Base-by-base conservation (phyloP, 1,140 invertebrate species). In the Mamestra configurata region DNA sequence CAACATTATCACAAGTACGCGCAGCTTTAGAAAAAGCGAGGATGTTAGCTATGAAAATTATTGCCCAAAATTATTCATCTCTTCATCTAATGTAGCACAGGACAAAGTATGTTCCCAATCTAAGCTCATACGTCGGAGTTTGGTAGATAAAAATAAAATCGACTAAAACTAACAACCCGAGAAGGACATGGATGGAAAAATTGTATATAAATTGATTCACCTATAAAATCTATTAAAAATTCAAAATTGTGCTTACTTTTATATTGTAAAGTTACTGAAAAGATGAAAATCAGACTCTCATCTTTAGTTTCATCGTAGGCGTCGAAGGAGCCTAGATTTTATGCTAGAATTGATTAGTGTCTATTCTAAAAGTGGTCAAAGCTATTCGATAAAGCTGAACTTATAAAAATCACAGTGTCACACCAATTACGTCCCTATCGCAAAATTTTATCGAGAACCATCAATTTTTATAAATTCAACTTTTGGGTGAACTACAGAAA, bases 401-500 rank as follows among this genome's bases (percentile, higher is more conserved):
- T 79, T 35, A 75, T 80, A 77, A 79, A 81, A 81, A 76, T 64
- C 10, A 24, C 53, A 22, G 55, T 66, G 4, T 22, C 7, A 37
- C 51, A 79, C 5, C 53, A 59, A 31, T 40, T 40, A 4, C n/a
- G 24, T 46, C 61, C 18, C 49, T 51, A 11, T 22, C 13, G 20
- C 24, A 55, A 27, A 75, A 75, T 24, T 22, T 46, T n/a, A 64
- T 7, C 18, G 61, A 40, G 59, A n/a, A 18, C 35, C 31, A 64
- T 64, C 10, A 31, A 71, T 71, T 76, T 79, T 82, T 82, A 76
- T 70, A 53, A 79, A 79, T 61, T 49, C 68, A 68, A 53, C 59
- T 55, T 37, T 43, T 73, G 18, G 43, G 46, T 76, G 76, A 73
- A 79, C 84, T 86, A 85, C 85, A 53, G 70, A 86, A 86, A 86